phyloP scores from a whole-genome alignment of 2,888 invertebrate species.

The Eurytoma adleriae region DNA sequence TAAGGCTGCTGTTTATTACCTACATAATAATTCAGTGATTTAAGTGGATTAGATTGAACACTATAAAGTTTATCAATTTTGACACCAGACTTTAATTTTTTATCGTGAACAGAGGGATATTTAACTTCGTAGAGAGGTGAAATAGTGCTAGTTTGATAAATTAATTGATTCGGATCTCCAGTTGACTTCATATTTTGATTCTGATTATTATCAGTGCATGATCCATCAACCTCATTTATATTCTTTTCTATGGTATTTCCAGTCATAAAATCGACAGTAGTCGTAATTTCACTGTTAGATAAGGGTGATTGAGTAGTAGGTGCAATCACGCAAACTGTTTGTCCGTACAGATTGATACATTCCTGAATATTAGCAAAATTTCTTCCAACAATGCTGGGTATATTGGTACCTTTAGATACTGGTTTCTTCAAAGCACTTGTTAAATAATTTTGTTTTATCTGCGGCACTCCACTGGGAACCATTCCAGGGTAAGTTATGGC shows the following conservation, averaged over 20 bases:
- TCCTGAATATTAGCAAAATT: constrained; percentile 2
- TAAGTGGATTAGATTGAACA: too few relatives aligned
- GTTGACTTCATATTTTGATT: too few relatives aligned
- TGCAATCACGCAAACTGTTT: constrained; percentile 17
- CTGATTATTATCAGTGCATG: background rate
- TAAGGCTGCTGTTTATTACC: too few relatives aligned
- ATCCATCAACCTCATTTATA: background rate
- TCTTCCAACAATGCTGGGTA: constrained; percentile 7
- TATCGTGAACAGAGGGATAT: background rate
- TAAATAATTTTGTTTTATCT: constrained; percentile 5
- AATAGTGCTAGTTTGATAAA: background rate
- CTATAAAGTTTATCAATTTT: background rate
- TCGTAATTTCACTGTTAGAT: background rate
- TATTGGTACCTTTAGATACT: background rate
- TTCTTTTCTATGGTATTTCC: background rate
- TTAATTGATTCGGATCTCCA: background rate
- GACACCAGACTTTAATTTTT: background rate
- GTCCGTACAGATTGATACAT: constrained; percentile 35
- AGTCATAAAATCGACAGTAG: background rate
- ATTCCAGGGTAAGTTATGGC: background rate
- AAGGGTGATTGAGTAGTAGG: background rate
- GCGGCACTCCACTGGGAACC: background rate
- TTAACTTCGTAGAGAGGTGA: background rate
- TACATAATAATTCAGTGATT: too few relatives aligned
- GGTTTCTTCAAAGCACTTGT: background rate